Evolutionary conservation across 2,797 vertebrate genomes (phyloP), one percentile per base, ranked within the genome.

Genomic region (Triplophysa yarkandensis): DNA sequence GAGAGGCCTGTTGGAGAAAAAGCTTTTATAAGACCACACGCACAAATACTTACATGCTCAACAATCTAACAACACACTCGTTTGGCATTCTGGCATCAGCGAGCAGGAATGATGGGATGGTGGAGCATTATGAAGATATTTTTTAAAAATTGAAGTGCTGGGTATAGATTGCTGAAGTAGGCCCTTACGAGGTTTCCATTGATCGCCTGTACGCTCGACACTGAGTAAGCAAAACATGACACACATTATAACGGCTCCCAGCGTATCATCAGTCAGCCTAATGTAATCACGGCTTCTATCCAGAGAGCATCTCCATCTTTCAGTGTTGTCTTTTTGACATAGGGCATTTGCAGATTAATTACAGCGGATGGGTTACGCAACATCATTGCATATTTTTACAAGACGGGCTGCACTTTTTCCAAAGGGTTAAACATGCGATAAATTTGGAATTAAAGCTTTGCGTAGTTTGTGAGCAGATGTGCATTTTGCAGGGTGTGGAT

Each of bases 131-230:
- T 78, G 23, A 60, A 34, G 44, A 34, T 28, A 62, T 77, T 54
- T 72, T 41, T 71, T 57, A 23, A 9, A 28, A 36, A 69, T 68
- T 17, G 43, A 48, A 68, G 68, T 68, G 44, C 32, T 25, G 23
- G 32, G 44, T 64, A 36, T 78, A 71, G 66, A 80, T 70, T 48
- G 36, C 44, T 58, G 44, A 77, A 83, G 78, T 80, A 78, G 73
- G 69, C 74, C 54, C 70, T 75, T 80, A 80, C 74, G 63, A 75
- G 39, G 75, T 84, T 84, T 84, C 67, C 63, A 84, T 84, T 41
- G 78, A 84, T 77, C 69, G 39, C 60, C 48, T 71, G 4, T 17
- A 34, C 39, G 54, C 75, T 61, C 34, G 7, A 68, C 76, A 80
- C 62, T 25, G 74, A 75, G 82, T 72, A 80, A 80, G 80, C 80